phyloP scores from a whole-genome alignment of 35 echinoderm and acorn worm species.

The Heliocidaris erythrogramma region DNA sequence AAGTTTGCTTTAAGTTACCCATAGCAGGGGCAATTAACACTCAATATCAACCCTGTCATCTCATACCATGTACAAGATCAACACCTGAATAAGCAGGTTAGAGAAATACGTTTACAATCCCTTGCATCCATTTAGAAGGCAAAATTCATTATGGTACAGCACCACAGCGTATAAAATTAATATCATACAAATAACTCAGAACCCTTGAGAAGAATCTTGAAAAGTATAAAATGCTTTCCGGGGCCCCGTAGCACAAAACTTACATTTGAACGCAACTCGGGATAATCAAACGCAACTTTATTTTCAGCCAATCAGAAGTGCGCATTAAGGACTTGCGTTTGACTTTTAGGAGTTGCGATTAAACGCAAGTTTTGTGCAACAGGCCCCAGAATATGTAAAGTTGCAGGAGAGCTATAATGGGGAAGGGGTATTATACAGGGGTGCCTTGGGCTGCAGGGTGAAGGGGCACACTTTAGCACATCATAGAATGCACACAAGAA shows the following conservation, averaged over 20 bases:
- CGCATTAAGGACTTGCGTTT: no score
- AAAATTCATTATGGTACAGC: background rate
- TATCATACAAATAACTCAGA: background rate
- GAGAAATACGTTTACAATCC: background rate
- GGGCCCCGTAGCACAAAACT: no score
- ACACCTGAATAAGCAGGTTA: no score
- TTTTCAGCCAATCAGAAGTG: no score
- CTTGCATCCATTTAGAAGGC: background rate
- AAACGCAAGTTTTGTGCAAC: no score
- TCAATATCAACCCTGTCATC: no score
- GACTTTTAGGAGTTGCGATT: no score
- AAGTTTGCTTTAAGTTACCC: no score
- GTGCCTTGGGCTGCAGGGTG: background rate
- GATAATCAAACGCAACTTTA: no score
- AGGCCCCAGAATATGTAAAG: background rate
- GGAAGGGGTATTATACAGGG: background rate
- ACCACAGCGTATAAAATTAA: background rate
- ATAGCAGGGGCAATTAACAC: no score
- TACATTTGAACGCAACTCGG: no score
- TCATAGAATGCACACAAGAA: background rate
- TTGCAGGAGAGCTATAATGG: background rate
- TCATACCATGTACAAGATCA: no score
- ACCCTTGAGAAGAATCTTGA: background rate
- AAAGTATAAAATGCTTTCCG: background rate
- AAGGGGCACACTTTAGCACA: background rate